phyloP scores from a whole-genome alignment of 2,888 invertebrate genomes.

The Perdita meconis region DNA sequence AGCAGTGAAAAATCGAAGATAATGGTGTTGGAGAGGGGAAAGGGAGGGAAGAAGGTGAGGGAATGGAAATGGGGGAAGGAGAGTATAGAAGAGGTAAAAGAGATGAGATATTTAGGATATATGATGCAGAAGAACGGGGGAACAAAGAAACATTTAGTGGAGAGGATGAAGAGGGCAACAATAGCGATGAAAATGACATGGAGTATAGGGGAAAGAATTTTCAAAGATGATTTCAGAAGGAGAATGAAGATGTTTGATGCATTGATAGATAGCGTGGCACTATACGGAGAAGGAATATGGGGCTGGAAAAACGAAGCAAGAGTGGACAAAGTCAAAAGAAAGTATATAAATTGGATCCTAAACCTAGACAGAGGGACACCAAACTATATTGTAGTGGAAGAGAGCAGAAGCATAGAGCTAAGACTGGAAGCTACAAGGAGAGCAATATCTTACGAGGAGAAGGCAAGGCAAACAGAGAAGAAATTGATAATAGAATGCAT shows the following conservation, averaged over 20 bases:
- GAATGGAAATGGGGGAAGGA: neutral
- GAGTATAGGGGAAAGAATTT: constrained; percentile 16
- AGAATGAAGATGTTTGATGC: constrained; percentile 2
- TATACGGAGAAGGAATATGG: constrained; percentile 13
- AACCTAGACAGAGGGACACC: constrained; percentile 3
- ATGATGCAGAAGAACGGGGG: neutral
- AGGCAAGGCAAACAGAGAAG: neutral
- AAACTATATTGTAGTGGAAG: constrained; percentile 9
- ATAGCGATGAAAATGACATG: constrained; percentile 17
- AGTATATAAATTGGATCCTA: constrained; percentile 18
- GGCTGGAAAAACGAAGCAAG: neutral
- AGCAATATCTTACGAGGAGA: constrained; percentile 15
- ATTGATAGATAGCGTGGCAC: neutral
- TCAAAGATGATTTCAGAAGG: neutral
- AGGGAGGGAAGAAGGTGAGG: neutral
- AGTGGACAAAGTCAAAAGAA: neutral
- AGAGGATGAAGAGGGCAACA: neutral
- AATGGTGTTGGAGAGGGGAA: constrained; percentile 9
- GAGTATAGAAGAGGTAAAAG: neutral
- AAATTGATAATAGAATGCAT: constrained; percentile 1
- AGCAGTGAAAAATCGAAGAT: constrained; percentile 14
- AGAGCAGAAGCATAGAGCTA: neutral
- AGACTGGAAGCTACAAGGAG: neutral
- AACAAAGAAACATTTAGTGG: neutral
- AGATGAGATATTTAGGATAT: constrained; percentile 16